Evolutionary conservation across 2,797 vertebrate species (phyloP), one percentile per base, ranked within the genome.

Genomic region (Rallus crepitans): DNA sequence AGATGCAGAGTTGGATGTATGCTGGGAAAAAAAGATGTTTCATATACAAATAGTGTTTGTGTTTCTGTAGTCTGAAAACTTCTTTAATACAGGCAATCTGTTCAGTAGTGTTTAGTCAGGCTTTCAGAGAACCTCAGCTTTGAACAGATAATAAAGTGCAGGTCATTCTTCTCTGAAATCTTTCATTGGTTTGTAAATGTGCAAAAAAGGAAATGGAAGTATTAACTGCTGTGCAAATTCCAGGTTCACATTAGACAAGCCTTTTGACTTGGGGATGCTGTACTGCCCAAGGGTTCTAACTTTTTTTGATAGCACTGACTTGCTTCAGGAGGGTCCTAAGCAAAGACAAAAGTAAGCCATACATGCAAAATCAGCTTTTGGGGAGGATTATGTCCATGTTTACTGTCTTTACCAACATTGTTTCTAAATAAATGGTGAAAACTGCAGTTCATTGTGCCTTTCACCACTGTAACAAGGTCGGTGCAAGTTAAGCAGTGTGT

Each of bases 21-120:
- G 66, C 77, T 72, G 70, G 45, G 81, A 63, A 89, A 82, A 82
- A 63, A 90, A 82, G 88, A 79, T 64, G 81, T 96, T 96, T 94
- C 68, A 55, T 82, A 40, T 88, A 55, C 40, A 56, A 73, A 47
- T 20, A 56, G 57, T 81, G 61, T 89, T 84, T 80, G 57, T 64
- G 56, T 93, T 88, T 85, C 53, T 94, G 25, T 82, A 87, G 37
- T 23, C 70, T 39, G 73, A 85, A 88, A 82, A 37, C 55, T 48
- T 72, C 63, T 72, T 85, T 83, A 93, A 89, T 84, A 61, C 25
- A 59, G 73, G 68, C 88, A 89, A 2, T 94, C 65, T 96, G 91
- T 80, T 93, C 70, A 33, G 12, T 42, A 48, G 73, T 8, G 15
- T 94, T 92, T 21, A 82, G 76, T 86, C 25, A 68, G 57, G 30